Evolutionary conservation across 2,888 invertebrate genomes (phyloP), one percentile per base, ranked within the genome.

Genomic region (Rhingia rostrata): DNA sequence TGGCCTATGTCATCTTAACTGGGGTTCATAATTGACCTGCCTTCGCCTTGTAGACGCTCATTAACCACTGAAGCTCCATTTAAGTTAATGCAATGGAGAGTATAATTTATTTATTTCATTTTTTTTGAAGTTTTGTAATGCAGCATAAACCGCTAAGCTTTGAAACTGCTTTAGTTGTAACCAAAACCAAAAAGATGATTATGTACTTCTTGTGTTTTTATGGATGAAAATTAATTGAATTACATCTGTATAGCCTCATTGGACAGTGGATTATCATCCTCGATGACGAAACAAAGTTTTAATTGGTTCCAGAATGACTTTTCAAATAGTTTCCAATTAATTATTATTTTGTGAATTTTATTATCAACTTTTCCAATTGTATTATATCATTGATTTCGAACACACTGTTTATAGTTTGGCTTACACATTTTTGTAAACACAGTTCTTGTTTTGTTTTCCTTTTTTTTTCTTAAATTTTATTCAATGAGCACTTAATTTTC

Each of bases 241-340:
- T 72, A 54, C 60, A 77, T 54, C 84, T 84, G 84, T 84, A 84
- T 84, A 84, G 84, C 84, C 84, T 84, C 84, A 84, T 84, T 84
- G 84, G 80, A 66, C 56, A 35, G 77, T 79, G 79, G 79, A 79
- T 73, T 51, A 70, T 56, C 32, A 49, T 14, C 14, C 9, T 5
- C 39, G 22, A 7, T 69, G 47, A 22, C 22, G 33, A 53, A 80
- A 84, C 84, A 80, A 84, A 80, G 80, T 74, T 84, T 80, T 84
- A 80, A 80, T 84, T 80, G 35, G 66, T 64, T 69, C 30, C 47
- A 53, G 54, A 66, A 67, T 58, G 60, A 45, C 66, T 60, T 69
- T 47, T 63, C 39, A 47, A 39, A 60, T 37, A 22, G 60, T 35
- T 78, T 69, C 6, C 22, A 22, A 0, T 60, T 47, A 14, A 67